Evolutionary conservation across 2,113 vertebrate genomes (phyloP).

Genomic region (Hemibagrus wyckioides): DNA sequence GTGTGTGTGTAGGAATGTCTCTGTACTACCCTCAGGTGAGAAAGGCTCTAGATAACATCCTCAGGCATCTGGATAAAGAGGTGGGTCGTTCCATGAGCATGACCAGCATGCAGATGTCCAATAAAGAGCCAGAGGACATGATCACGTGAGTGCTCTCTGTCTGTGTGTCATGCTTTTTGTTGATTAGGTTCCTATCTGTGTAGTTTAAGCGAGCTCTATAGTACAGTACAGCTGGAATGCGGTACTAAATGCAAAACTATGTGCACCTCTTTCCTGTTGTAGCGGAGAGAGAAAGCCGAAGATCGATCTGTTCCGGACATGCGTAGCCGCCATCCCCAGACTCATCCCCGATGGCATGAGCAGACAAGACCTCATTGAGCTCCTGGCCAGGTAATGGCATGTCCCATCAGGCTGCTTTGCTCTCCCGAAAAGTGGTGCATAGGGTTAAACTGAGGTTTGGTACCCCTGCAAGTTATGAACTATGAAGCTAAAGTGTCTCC

Average conservation of each 20-base stretch:
- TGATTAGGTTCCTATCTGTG: background rate
- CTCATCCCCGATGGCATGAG: slow-evolving; percentile 98
- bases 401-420: background rate
- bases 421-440: background rate
- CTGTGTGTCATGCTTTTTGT: background rate
- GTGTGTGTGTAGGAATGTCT: slow-evolving; percentile 85
- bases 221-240: background rate
- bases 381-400: slow-evolving; percentile 88
- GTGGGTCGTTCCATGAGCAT: slow-evolving; percentile 98
- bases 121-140: slow-evolving; percentile 99
- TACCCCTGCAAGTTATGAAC: background rate
- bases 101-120: slow-evolving; percentile 98
- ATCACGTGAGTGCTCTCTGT: slow-evolving; percentile 76
- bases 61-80: slow-evolving; percentile 96
- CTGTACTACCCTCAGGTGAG: slow-evolving; percentile 97
- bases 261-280: slow-evolving; percentile 51
- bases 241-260: background rate
- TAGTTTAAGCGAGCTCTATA: background rate
- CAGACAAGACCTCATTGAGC: slow-evolving; percentile 95
- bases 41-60: slow-evolving; percentile 95
- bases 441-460: background rate
- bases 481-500: background rate
- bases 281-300: slow-evolving; percentile 98
- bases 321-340: slow-evolving; percentile 95
- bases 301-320: slow-evolving; percentile 98